Evolutionary conservation across 2,888 invertebrate genomes (phyloP).

Genomic region (Cistogaster globosa): DNA sequence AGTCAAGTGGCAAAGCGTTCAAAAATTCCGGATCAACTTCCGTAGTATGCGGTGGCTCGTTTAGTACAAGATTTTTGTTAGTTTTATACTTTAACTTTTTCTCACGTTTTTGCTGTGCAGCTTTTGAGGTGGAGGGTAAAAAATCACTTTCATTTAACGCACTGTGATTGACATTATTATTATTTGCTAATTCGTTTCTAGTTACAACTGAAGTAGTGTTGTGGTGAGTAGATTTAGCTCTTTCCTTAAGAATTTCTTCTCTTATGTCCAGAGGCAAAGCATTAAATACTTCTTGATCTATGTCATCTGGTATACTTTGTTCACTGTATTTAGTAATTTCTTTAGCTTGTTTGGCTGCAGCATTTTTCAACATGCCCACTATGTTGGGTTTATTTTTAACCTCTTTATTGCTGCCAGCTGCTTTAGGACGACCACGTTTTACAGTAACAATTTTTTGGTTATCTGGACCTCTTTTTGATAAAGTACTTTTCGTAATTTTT

Average conservation of each 20-base stretch:
- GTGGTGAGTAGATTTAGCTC: slow-evolving; percentile 21
- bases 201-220: neutral
- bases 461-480: slow-evolving; percentile 36
- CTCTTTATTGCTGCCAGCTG: slow-evolving; percentile 47
- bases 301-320: slow-evolving; percentile 74
- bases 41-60: slow-evolving; percentile 12
- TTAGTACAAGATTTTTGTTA: neutral
- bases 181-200: neutral
- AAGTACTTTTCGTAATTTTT: neutral
- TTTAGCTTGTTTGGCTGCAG: slow-evolving; percentile 68
- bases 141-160: slow-evolving; percentile 74
- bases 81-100: slow-evolving; percentile 41
- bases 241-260: slow-evolving; percentile 83
- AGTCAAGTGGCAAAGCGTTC: slow-evolving; percentile 85
- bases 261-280: slow-evolving; percentile 86
- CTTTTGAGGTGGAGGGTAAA: slow-evolving; percentile 77
- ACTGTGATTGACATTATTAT: slow-evolving; percentile 1
- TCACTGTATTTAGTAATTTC: neutral
- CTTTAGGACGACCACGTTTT: slow-evolving; percentile 48
- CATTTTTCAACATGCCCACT: slow-evolving; percentile 76
- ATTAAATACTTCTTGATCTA: slow-evolving; percentile 85
- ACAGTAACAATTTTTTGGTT: neutral
- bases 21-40: slow-evolving; percentile 85
- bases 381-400: slow-evolving; percentile 72
- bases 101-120: slow-evolving; percentile 69